Conservation (phyloP, 2,797 vertebrate species). For the Orestias chungarensis region DNA sequence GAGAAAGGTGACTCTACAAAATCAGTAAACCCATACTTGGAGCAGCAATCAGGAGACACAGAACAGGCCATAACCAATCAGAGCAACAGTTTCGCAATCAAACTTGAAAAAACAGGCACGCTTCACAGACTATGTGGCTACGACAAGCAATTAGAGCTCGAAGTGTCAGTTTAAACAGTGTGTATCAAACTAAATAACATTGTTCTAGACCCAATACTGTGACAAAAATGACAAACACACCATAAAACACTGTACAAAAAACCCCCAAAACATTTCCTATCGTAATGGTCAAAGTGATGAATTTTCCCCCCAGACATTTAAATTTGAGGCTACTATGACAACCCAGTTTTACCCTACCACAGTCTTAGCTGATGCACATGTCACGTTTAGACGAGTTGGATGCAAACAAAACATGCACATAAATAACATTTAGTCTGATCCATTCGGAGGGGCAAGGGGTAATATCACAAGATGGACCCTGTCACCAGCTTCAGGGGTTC, state of each 20-base stretch:
- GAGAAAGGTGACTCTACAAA: not conserved
- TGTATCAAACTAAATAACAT: not conserved
- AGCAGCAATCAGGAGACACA: not conserved
- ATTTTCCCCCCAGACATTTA: not conserved
- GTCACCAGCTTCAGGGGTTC: no score
- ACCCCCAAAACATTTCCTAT: no score
- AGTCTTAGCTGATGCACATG: no score
- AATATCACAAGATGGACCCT: no score
- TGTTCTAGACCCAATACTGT: not conserved
- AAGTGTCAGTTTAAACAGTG: not conserved
- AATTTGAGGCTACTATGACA: not conserved
- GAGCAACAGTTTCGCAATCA: not conserved
- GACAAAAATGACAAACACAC: no score
- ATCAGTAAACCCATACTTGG: not conserved
- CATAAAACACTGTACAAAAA: no score
- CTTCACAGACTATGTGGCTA: not conserved
- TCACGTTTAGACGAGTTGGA: no score
- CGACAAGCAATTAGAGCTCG: not conserved
- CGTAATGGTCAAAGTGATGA: not conserved
- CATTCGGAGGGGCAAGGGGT: no score
- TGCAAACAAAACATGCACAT: no score
- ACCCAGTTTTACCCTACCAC: not conserved
- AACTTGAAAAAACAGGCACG: not conserved
- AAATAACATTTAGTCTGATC: no score
- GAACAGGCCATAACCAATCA: not conserved